Base-by-base conservation (phyloP, 2,888 invertebrate species). In the Dryococelus australis region DNA sequence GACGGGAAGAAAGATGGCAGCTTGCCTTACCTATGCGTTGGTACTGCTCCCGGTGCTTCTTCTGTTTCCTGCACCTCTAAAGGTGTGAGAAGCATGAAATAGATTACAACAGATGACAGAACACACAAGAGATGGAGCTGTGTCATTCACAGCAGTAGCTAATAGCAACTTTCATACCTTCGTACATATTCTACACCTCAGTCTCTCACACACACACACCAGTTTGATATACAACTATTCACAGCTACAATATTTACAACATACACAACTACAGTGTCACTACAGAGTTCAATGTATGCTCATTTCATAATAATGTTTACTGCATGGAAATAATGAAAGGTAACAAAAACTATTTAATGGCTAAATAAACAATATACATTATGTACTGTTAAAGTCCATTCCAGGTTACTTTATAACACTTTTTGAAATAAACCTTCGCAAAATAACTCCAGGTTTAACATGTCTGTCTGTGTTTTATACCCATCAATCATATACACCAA, bases 21-120 rank as follows among this genome's bases (percentile, higher is more conserved):
- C 65, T 65, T 8, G 92, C 94, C 96, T 96, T 96, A 96, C 96
- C 96, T 94, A 96, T 95, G 93, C 96, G 95, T 93, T 96, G 96
- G 94, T 96, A 96, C 92, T 95, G 94, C 93, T 95, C 95, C 93
- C 95, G 95, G 93, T 95, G 94, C 93, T 95, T 96, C 93, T 95
- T 94, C 92, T 94, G 94, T 93, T 95, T 95, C 94, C 94, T 95
- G 94, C 94, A 94, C 93, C 94, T 95, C 94, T 94, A 89, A 92
- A 92, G 92, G 91, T 92, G 92, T 91, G 93, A 65, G 91, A 94
- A 93, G 94, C 94, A 94, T 94, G 94, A 93, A 94, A 94, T 92
- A 93, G 92, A 90, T 91, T 87, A 88, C 88, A 88, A 88, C 87
- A 88, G 83, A 83, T 88, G 87, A 88, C 86, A 84, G 65, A 53